A percentile compares a stretch with the other conserved stretches of the same genome.
phyloP scores from a whole-genome alignment of 2,113 vertebrate species.

The Otus sunia region DNA sequence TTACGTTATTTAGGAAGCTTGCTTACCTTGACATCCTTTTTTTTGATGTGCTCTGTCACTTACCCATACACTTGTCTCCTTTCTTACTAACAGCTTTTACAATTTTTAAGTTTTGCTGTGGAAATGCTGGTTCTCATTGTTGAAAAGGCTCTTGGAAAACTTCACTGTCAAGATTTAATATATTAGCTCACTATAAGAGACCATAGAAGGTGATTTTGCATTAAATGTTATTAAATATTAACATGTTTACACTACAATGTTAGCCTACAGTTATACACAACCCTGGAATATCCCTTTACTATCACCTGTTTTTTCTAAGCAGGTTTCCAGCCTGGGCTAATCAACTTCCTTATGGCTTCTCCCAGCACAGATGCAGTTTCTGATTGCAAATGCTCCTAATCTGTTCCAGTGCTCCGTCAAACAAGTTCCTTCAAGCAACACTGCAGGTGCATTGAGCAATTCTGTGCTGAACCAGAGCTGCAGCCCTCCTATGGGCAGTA shows the following conservation, averaged over 20 bases:
- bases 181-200: background rate
- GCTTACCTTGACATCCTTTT: background rate
- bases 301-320: background rate
- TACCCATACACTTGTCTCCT: background rate
- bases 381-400: background rate
- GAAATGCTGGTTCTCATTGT: background rate
- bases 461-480: background rate
- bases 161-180: background rate
- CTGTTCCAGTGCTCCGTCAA: background rate
- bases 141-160: background rate
- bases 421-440: background rate
- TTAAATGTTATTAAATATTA: constrained; percentile 6
- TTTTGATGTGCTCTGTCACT: background rate
- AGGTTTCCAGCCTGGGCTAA: background rate
- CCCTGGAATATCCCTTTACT: background rate
- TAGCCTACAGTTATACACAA: background rate
- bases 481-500: background rate
- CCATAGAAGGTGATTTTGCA: background rate
- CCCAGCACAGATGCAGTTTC: background rate
- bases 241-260: background rate
- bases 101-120: background rate
- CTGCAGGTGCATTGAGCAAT: background rate
- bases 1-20: background rate
- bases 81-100: background rate
- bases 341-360: background rate